phyloP scores from a whole-genome alignment of 2,888 invertebrate species.

The Keiferia lycopersicella region DNA sequence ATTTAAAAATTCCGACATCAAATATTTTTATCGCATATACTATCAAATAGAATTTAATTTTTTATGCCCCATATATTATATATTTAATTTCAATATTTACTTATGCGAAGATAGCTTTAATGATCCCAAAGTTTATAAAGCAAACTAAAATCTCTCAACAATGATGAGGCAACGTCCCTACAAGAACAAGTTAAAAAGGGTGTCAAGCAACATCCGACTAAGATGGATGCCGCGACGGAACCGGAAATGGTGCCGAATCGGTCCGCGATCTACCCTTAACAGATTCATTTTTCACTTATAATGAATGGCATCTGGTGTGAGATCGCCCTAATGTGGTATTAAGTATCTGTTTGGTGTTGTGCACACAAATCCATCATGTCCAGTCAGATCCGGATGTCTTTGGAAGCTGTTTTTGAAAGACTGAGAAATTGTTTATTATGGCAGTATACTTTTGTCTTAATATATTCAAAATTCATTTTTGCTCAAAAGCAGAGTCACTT shows the following conservation, averaged over 20 bases:
- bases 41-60: no score
- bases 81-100: no score
- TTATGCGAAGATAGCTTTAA: no score
- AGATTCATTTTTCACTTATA: constrained; percentile 68
- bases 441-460: no score
- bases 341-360: constrained; percentile 36
- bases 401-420: constrained; percentile 8
- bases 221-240: constrained; percentile 69
- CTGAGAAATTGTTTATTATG: not conserved
- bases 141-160: no score
- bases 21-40: no score
- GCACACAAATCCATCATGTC: constrained; percentile 24
- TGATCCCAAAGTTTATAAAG: no score
- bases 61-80: no score
- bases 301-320: constrained; percentile 45
- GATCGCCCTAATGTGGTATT: constrained; percentile 45
- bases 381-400: constrained; percentile 22
- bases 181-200: constrained; percentile 64
- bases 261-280: constrained; percentile 61
- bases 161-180: not conserved
- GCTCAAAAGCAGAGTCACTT: no score
- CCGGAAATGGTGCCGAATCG: constrained; percentile 69
- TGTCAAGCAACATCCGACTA: constrained; percentile 68
- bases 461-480: no score
- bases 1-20: no score